A percentile compares a stretch with the other conserved stretches of the same genome.
phyloP scores from a whole-genome alignment of 1,140 invertebrate species.

The Drosophila subpulchrella region DNA sequence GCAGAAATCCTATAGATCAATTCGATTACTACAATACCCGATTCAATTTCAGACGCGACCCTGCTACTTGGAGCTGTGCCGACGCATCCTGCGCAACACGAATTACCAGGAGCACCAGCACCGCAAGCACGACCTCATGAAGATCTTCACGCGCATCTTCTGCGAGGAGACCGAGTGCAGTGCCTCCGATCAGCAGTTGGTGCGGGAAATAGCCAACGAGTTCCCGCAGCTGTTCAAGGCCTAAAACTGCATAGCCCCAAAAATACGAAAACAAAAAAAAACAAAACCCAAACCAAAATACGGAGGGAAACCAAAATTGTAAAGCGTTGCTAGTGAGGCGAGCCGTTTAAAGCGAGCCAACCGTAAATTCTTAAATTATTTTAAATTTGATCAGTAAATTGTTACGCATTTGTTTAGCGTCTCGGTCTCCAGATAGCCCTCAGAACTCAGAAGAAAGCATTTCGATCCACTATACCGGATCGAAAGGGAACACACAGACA shows the following conservation, averaged over 20 bases:
- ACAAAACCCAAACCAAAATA: constrained; percentile 6
- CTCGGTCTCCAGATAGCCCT: constrained; percentile 19
- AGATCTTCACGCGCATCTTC: constrained; percentile 93
- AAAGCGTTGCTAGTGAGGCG: constrained; percentile 78
- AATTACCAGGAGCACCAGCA: constrained; percentile 91
- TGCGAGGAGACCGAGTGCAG: constrained; percentile 91
- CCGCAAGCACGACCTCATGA: constrained; percentile 90
- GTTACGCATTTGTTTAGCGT: constrained; percentile 37
- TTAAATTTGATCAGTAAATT: constrained; percentile 43
- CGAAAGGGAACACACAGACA: neutral
- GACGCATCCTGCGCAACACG: constrained; percentile 91
- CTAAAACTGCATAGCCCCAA: constrained; percentile 54
- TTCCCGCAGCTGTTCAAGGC: constrained; percentile 93
- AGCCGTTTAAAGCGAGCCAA: constrained; percentile 61
- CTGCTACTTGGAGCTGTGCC: constrained; percentile 91
- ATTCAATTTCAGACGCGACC: constrained; percentile 86
- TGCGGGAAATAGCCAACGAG: constrained; percentile 92
- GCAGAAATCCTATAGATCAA: neutral
- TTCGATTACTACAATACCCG: neutral
- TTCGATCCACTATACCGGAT: neutral
- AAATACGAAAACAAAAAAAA: too few relatives aligned
- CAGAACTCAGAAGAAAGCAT: neutral
- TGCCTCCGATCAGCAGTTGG: constrained; percentile 90
- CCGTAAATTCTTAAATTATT: constrained; percentile 38
- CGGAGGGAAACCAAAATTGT: constrained; percentile 53